Evolutionary conservation across 2,888 invertebrate species (phyloP).

Genomic region (Drosophila rubida): DNA sequence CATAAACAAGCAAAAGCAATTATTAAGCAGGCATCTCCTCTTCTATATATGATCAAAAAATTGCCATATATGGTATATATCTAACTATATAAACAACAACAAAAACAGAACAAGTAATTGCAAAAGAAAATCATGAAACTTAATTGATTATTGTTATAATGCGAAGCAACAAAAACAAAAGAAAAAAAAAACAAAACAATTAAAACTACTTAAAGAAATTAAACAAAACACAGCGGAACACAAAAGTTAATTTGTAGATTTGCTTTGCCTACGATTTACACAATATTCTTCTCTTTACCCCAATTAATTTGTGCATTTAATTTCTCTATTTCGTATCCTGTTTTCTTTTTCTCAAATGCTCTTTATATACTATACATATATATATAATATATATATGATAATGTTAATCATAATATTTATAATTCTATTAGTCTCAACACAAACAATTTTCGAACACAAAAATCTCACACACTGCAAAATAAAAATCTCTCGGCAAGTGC

Average conservation of each 20-base stretch:
- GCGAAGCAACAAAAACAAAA: constrained; percentile 72
- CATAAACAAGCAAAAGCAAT: constrained; percentile 42
- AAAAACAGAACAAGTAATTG: constrained; percentile 61
- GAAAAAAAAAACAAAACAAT: constrained; percentile 20
- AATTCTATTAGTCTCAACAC: constrained; percentile 38
- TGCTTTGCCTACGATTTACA: constrained; percentile 36
- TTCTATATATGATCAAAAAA: constrained; percentile 42
- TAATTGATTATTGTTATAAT: constrained; percentile 81
- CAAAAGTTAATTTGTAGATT: constrained; percentile 36
- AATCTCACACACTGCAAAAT: constrained; percentile 15
- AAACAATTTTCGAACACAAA: constrained; percentile 18
- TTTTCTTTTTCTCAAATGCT: constrained; percentile 41
- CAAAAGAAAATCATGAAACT: constrained; percentile 66
- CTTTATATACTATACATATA: constrained; percentile 23
- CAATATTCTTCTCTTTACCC: not conserved
- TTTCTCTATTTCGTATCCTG: constrained; percentile 36
- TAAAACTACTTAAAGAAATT: constrained; percentile 16
- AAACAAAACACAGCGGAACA: constrained; percentile 38
- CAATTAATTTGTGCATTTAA: constrained; percentile 62
- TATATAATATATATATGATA: constrained; percentile 22
- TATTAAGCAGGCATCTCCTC: constrained; percentile 16
- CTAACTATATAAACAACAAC: constrained; percentile 38
- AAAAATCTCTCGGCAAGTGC: constrained; percentile 30
- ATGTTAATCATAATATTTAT: constrained; percentile 12
- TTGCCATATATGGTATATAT: constrained; percentile 42